A percentile compares a stretch with the other conserved stretches of the same genome.
phyloP scores from a whole-genome alignment of 2,888 invertebrate genomes.

The Morinoia aosen region DNA sequence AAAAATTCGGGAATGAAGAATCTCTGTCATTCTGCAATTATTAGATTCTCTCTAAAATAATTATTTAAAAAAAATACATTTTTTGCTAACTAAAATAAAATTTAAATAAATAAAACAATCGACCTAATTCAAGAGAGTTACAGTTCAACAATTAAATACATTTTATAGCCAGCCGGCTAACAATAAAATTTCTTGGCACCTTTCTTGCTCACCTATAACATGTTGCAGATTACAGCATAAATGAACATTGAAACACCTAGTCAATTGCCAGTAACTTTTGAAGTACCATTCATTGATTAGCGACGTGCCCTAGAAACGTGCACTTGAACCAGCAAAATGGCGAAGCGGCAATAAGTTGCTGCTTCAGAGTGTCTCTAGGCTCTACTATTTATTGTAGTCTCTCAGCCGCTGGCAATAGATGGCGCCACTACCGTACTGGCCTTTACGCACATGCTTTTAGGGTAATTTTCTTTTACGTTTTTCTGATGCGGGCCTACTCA shows the following conservation, averaged over 20 bases:
- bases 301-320: neutral
- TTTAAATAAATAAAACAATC: neutral
- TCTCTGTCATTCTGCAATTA: no score
- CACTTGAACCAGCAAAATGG: constrained; percentile 38
- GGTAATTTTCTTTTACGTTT: neutral
- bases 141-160: neutral
- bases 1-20: no score
- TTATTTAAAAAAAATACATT: neutral
- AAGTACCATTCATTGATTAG: neutral
- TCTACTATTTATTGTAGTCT: constrained; percentile 61
- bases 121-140: neutral
- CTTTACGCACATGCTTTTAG: neutral
- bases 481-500: neutral
- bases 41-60: neutral
- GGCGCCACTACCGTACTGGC: constrained; percentile 53
- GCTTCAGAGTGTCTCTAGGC: constrained; percentile 5
- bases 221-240: neutral
- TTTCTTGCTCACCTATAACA: neutral
- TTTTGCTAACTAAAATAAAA: neutral
- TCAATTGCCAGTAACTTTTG: neutral
- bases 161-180: neutral
- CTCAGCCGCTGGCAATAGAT: constrained; percentile 60
- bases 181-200: neutral
- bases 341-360: constrained; percentile 29
- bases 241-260: neutral